Evolutionary conservation across 2,888 invertebrate species (phyloP), one percentile per base, ranked within the genome.

Genomic region (Acrobasis suavella): DNA sequence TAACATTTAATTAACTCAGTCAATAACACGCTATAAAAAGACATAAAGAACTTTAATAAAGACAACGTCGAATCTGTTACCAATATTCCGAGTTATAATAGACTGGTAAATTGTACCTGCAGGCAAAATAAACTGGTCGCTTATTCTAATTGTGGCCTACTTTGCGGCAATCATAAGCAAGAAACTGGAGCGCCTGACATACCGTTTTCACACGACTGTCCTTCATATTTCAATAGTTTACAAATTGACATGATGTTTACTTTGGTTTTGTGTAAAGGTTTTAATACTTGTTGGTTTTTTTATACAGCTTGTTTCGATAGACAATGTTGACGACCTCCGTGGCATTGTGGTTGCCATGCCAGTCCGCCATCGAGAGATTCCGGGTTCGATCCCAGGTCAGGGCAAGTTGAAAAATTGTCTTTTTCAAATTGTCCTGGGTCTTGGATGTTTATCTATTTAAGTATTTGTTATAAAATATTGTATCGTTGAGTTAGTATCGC

Each of bases 91-190:
- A 22, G 68, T 73, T 77, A 77, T 78, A 74, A 78, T 67, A 74
- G 64, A 51, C 72, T 70, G 77, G 78, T 73, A 74, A 70, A 70
- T 69, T 74, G 72, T 69, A 77, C 77, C 81, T 78, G 68, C 69
- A 69, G 77, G 78, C 79, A 65, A 70, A 73, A 68, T 65, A 71
- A 71, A 78, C 74, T 77, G 78, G 83, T 81, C 80, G 77, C 74
- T 74, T 76, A 81, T 77, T 79, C 67, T 77, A 81, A 81, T 82
- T 79, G 77, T 63, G 68, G 66, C 74, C 70, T 67, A 69, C n/a
- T 62, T 52, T 68, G 69, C 70, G 67, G 71, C 67, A 73, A 62
- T 65, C 63, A 64, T 55, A 12, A 15, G 16, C 15, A 42, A 17
- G 56, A 46, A 56, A 56, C 56, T 42, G 9, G 56, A 56, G 56